Evolutionary conservation across 2,888 invertebrate species (phyloP).

Genomic region (Pterobdella sp.): DNA sequence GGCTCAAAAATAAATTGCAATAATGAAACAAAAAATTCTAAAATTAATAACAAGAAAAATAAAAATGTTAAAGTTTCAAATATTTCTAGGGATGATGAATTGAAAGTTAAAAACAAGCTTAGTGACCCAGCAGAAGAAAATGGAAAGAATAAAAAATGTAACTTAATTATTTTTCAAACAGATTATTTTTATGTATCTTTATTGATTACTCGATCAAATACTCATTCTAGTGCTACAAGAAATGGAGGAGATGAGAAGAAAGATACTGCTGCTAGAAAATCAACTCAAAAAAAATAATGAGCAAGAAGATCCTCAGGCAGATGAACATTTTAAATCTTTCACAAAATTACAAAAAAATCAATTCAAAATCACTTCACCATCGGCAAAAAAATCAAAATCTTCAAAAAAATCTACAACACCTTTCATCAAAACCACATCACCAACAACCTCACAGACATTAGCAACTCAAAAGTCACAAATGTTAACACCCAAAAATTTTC

Average conservation of each 20-base stretch:
- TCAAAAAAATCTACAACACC: not conserved
- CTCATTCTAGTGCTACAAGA: slow-evolving; percentile 16
- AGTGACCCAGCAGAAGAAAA: not conserved
- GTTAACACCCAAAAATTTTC: not conserved
- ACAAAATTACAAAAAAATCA: too few relatives aligned
- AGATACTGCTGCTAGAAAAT: slow-evolving; percentile 16
- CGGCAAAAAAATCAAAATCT: not conserved
- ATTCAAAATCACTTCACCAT: too few relatives aligned
- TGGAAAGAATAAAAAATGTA: not conserved
- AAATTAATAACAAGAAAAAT: not conserved
- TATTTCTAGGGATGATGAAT: not conserved
- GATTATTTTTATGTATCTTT: not conserved
- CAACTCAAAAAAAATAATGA: slow-evolving; percentile 7
- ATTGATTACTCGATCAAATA: not conserved
- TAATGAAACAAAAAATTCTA: not conserved
- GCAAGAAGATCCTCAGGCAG: not conserved
- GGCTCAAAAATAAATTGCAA: not conserved
- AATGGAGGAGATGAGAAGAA: slow-evolving; percentile 18
- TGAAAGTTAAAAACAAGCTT: not conserved
- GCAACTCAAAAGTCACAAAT: not conserved
- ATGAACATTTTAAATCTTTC: not conserved
- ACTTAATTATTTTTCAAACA: not conserved
- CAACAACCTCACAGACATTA: not conserved
- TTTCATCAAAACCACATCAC: too few relatives aligned
- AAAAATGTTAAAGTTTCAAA: not conserved